Conservation (phyloP, 1,140 invertebrate genomes). For the Leguminivora glycinivorella region DNA sequence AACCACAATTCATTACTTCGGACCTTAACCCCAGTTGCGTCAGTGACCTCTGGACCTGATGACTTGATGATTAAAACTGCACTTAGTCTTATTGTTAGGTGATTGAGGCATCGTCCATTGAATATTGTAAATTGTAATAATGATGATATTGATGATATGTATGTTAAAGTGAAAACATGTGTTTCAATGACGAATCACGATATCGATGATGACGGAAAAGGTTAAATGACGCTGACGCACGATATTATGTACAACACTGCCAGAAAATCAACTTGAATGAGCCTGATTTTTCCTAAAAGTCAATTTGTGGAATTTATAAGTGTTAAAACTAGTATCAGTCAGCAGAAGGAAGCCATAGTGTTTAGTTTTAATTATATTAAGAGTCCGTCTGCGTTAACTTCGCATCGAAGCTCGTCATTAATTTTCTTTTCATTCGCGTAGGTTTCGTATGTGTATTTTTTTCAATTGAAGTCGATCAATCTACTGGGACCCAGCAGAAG, state of each 20-base stretch:
- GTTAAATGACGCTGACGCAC: background rate
- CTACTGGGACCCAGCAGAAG: background rate
- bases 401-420: too few relatives aligned
- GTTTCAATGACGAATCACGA: background rate
- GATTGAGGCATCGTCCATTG: conserved; percentile 22
- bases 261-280: background rate
- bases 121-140: background rate
- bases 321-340: background rate
- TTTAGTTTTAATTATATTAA: background rate
- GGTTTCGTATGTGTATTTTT: background rate
- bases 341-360: background rate
- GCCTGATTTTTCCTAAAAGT: too few relatives aligned
- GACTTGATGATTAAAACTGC: conserved; percentile 20
- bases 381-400: too few relatives aligned
- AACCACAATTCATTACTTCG: background rate
- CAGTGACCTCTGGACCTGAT: conserved; percentile 25
- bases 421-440: too few relatives aligned
- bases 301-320: too few relatives aligned
- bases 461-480: background rate
- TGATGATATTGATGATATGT: background rate
- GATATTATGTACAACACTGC: background rate
- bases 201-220: background rate
- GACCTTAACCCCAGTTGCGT: conserved; percentile 19
- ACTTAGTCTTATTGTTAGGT: conserved; percentile 9
- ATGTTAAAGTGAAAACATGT: background rate